Evolutionary conservation across 2,888 invertebrate species (phyloP).

Genomic region (Cantharis rufa): DNA sequence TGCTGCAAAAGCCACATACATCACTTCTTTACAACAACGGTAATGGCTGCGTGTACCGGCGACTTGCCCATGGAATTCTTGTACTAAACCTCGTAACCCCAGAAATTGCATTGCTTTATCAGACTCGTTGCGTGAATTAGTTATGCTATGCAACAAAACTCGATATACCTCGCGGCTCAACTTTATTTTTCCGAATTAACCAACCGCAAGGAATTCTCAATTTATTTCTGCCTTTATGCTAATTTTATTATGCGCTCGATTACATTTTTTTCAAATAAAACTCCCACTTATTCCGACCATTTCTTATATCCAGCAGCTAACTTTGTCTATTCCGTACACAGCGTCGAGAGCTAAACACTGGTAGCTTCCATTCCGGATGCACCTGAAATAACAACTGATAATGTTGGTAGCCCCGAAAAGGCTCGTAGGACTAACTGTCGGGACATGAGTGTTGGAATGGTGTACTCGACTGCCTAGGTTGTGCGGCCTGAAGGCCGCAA

Average conservation of each 20-base stretch:
- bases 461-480: too few species aligned
- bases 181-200: not conserved
- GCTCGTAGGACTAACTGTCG: too few species aligned
- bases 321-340: too few species aligned
- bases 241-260: not conserved
- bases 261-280: not conserved
- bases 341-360: too few species aligned
- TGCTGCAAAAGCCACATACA: conserved; percentile 32
- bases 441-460: too few species aligned
- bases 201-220: not conserved
- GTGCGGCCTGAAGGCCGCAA: too few species aligned
- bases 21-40: conserved; percentile 24
- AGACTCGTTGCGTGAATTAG: conserved; percentile 30
- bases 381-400: too few species aligned
- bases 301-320: too few species aligned
- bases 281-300: not conserved
- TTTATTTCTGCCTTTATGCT: not conserved
- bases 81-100: conserved; percentile 1
- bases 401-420: too few species aligned
- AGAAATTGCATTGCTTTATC: conserved; percentile 17
- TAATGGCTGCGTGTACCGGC: conserved; percentile 26
- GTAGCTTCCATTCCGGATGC: too few species aligned
- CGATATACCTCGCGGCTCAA: conserved; percentile 7
- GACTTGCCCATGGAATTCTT: conserved; percentile 29
- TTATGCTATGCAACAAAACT: conserved; percentile 28